phyloP scores from a whole-genome alignment of 2,888 invertebrate species.

The Pediacus dermestoides region DNA sequence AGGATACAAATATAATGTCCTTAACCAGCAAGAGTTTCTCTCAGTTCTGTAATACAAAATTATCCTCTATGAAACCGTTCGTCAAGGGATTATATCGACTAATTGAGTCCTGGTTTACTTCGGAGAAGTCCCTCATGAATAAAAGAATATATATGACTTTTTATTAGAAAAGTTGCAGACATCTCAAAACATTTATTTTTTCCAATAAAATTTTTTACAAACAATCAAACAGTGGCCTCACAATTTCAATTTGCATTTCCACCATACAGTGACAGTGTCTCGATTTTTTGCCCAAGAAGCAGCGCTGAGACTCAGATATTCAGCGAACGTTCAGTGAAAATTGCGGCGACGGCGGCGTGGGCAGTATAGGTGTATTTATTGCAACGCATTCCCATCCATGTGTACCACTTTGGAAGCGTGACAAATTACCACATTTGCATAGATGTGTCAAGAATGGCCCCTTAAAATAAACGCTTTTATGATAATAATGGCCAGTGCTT shows the following conservation, averaged over 20 bases:
- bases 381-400: too few species aligned
- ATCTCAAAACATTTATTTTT: too few species aligned
- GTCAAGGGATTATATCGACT: constrained; percentile 18
- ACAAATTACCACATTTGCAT: constrained; percentile 33
- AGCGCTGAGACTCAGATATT: too few species aligned
- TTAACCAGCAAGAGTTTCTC: constrained; percentile 11
- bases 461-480: constrained; percentile 1
- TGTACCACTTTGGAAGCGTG: constrained; percentile 28
- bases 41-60: constrained; percentile 15
- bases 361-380: too few species aligned
- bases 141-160: constrained; percentile 20
- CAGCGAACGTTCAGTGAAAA: too few species aligned
- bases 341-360: too few species aligned
- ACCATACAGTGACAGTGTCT: too few species aligned
- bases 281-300: too few species aligned
- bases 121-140: constrained; percentile 17
- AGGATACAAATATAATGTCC: constrained; percentile 29
- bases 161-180: constrained; percentile 15
- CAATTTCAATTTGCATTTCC: too few species aligned
- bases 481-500: constrained; percentile 2
- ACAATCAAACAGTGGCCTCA: too few species aligned
- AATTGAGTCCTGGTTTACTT: constrained; percentile 20
- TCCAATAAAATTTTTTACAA: too few species aligned
- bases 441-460: constrained; percentile 28
- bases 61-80: constrained; percentile 11